Base-by-base conservation (phyloP, 2,113 vertebrate species). In the Columba livia region DNA sequence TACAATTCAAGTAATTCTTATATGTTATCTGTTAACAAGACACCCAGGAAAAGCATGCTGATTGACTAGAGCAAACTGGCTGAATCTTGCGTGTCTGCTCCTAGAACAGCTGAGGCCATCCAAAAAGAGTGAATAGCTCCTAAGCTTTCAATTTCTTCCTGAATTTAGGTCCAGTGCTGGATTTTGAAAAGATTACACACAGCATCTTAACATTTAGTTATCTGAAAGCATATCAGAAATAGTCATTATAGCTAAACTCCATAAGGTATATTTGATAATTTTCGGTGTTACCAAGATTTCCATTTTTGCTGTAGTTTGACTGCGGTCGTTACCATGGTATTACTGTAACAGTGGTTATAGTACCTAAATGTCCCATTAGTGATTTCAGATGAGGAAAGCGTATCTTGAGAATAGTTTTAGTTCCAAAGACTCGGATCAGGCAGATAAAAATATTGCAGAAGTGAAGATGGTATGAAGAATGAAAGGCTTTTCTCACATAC, bases 131-230 rank as follows among this genome's bases (percentile, higher is more conserved):
- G 74, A 69, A 61, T 51, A 81, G 8, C 57, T 96, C 83, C 79
- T 60, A 58, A 82, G 65, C 26, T 79, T 81, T 94, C 58, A 73
- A 66, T 71, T 96, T 94, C 87, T 81, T 85, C 79, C 19, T 79
- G 65, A 95, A 97, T 96, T 96, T 91, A 81, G 0, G 75, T 95
- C n/a, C 36, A 73, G 26, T 62, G 21, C 14, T 84, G 70, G 92
- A 92, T 89, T 94, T 96, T 89, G 53, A 85, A 94, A 70, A 92
- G 26, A 70, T 75, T 87, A 96, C 75, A 82, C 48, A 82, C 70
- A 88, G 38, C 19, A 54, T 73, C 20, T 54, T 38, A 38, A 13
- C 65, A 85, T 75, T 90, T 78, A 90, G 50, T 66, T 94, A 95
- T 93, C 83, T 90, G 92, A 95, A 97, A 56, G 51, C 47, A n/a